Evolutionary conservation across 2,113 vertebrate species (phyloP).

Genomic region (Pelobates fuscus): DNA sequence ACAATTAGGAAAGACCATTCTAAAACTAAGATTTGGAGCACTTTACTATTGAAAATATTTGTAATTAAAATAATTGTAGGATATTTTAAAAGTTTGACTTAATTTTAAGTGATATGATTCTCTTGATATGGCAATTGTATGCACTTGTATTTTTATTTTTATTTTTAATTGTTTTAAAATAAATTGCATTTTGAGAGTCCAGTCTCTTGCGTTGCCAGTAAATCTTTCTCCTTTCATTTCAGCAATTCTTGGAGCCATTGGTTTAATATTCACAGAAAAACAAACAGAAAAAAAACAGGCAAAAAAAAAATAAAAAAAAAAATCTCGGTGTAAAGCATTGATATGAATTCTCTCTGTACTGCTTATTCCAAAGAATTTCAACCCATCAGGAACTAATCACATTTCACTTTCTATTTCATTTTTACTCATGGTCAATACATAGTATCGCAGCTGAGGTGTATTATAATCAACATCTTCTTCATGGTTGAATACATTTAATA

Average conservation of each 20-base stretch:
- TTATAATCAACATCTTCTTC: slow-evolving; percentile 71
- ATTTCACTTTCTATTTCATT: slow-evolving; percentile 67
- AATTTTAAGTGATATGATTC: no score
- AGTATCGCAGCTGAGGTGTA: slow-evolving; percentile 60
- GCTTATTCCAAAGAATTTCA: slow-evolving; percentile 62
- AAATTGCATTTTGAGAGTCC: no score
- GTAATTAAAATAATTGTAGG: no score
- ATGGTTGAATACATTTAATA: slow-evolving; percentile 71
- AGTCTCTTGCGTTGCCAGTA: no score
- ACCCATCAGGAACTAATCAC: slow-evolving; percentile 70
- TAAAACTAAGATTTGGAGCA: no score
- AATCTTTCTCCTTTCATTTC: no score
- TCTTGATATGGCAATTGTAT: no score
- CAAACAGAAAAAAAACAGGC: neutral
- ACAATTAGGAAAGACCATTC: no score
- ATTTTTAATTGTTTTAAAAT: no score
- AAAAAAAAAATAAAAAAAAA: slow-evolving; percentile 8
- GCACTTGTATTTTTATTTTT: no score
- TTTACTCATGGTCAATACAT: slow-evolving; percentile 62
- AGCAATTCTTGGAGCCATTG: neutral
- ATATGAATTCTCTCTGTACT: slow-evolving; percentile 59
- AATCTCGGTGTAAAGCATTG: slow-evolving; percentile 50
- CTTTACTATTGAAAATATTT: no score
- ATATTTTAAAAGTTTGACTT: no score
- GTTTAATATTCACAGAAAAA: neutral